Evolutionary conservation across 2,888 invertebrate species (phyloP).

Genomic region (Lamellibrachia columna): DNA sequence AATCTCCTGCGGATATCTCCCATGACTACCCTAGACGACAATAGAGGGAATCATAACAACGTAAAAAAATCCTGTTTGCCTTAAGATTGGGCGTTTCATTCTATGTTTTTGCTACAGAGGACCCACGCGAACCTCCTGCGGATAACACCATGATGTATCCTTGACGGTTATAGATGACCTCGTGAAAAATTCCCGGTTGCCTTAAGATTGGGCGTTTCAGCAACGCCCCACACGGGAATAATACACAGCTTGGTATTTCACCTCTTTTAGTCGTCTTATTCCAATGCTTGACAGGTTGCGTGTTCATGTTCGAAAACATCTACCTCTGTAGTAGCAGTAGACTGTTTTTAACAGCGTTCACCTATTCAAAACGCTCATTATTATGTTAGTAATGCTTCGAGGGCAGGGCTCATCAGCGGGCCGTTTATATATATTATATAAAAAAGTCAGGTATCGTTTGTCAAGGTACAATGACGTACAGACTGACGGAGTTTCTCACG

Average conservation of each 20-base stretch:
- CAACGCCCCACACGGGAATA: no score
- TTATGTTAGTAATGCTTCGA: not conserved
- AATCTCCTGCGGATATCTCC: not conserved
- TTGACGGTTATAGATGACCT: no score
- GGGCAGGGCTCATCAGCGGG: not conserved
- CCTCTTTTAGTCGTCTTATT: no score
- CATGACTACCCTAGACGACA: not conserved
- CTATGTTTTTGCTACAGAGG: no score
- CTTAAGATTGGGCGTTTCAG: no score
- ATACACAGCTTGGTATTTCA: no score
- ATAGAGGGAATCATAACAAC: no score
- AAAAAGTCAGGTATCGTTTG: not conserved
- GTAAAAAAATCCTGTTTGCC: not conserved
- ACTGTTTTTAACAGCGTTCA: not conserved
- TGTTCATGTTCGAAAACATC: not conserved
- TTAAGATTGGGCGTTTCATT: no score
- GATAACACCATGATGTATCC: no score
- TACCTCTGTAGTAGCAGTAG: not conserved
- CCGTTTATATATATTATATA: not conserved
- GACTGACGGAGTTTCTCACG: not conserved
- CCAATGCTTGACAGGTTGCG: no score
- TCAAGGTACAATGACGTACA: not conserved
- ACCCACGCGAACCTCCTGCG: no score
- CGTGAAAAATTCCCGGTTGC: no score
- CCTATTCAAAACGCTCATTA: not conserved